These are phyloP conservation scores for Petrocephalus sullivani DNA, from an alignment of 2,797 vertebrate genomes.

Conservation along the genomic window DNA sequence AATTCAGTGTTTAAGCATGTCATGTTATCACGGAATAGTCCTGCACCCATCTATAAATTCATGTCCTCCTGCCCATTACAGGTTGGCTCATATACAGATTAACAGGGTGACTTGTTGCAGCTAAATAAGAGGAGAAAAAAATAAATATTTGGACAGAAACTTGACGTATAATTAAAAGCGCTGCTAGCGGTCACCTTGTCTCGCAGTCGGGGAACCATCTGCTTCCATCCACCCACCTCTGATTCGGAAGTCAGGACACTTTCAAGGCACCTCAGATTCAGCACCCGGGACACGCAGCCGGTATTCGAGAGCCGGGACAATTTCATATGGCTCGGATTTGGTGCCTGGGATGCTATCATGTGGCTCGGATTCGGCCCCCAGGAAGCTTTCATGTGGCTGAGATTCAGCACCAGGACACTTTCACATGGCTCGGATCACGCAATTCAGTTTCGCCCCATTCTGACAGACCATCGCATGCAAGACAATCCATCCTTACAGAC, in stretches of 20 bases:
- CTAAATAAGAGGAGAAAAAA: background rate
- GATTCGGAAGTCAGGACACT: background rate
- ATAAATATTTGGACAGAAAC: background rate
- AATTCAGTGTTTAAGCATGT: background rate
- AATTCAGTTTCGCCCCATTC: background rate
- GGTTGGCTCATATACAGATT: background rate
- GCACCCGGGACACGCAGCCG: too few relatives aligned
- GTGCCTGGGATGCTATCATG: background rate
- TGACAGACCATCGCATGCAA: background rate
- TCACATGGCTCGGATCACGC: background rate
- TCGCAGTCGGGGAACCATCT: background rate
- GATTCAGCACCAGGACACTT: background rate
- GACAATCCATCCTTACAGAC: background rate
- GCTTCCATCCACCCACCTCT: background rate
- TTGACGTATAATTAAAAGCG: background rate
- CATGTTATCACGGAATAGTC: background rate
- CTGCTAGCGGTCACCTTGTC: conserved; percentile 7
- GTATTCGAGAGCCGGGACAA: too few relatives aligned
- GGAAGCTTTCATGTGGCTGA: background rate
- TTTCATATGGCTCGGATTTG: too few relatives aligned
- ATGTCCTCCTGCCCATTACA: background rate
- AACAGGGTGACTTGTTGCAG: background rate
- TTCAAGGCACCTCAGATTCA: background rate
- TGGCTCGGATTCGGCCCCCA: background rate
- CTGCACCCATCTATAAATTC: background rate